Conservation (phyloP, 2,113 vertebrate genomes). For the Paralichthys olivaceus region DNA sequence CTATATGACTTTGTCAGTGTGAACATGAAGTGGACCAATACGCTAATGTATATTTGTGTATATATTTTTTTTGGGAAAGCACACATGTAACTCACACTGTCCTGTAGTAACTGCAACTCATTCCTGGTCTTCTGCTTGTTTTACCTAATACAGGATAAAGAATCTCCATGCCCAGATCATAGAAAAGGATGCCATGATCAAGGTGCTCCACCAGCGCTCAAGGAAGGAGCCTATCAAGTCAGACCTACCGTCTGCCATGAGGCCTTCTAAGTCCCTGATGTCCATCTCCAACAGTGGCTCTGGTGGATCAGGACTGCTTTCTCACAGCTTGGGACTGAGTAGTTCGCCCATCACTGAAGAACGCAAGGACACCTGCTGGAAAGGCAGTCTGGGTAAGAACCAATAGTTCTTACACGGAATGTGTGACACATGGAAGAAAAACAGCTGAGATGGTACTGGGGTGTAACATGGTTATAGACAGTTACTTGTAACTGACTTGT, state of each 20-base stretch:
- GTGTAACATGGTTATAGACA: neutral
- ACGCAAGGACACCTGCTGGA: conserved; percentile 94
- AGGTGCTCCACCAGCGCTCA: conserved; percentile 97
- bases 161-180: conserved; percentile 98
- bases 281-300: conserved; percentile 91
- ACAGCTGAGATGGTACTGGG: neutral
- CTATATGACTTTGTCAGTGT: no score
- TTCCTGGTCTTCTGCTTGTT: neutral
- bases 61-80: neutral
- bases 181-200: conserved; percentile 99
- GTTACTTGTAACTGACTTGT: neutral
- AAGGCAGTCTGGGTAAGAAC: conserved; percentile 93
- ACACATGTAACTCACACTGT: neutral
- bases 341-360: conserved; percentile 95
- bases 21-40: no score
- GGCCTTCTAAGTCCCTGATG: conserved; percentile 97
- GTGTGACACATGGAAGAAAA: neutral
- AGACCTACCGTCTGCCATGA: conserved; percentile 90
- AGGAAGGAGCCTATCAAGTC: conserved; percentile 93
- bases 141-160: conserved; percentile 87
- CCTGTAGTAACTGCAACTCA: neutral
- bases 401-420: neutral
- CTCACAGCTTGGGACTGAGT: conserved; percentile 90
- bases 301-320: conserved; percentile 88
- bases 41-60: no score